phyloP scores from a whole-genome alignment of 2,888 invertebrate genomes.

The Eilema griseolum region DNA sequence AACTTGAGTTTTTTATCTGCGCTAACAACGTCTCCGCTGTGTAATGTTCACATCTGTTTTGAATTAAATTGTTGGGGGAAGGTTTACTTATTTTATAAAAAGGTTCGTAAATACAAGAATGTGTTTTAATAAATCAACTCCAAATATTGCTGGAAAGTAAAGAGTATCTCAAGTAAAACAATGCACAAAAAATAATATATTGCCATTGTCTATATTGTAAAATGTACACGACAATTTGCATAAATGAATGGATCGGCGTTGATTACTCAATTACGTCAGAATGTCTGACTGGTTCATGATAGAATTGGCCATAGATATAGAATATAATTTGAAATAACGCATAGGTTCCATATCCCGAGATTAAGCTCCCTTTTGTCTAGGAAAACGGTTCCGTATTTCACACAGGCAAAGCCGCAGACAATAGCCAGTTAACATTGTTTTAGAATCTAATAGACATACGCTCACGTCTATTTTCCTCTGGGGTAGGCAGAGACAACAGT shows the following conservation, averaged over 20 bases:
- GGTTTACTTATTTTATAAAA: conserved; percentile 18
- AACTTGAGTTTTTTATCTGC: conserved; percentile 30
- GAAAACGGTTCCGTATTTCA: background rate
- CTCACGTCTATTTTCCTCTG: too few species aligned
- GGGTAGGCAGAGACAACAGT: too few species aligned
- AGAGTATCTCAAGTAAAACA: background rate
- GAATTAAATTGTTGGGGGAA: conserved; percentile 17
- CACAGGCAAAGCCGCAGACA: background rate
- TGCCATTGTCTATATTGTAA: too few species aligned
- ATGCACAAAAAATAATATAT: too few species aligned
- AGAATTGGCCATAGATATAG: too few species aligned
- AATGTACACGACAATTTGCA: too few species aligned
- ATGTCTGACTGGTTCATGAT: too few species aligned
- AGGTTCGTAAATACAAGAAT: background rate
- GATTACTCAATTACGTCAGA: too few species aligned
- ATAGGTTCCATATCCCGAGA: too few species aligned
- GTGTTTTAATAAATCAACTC: background rate
- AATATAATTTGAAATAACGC: too few species aligned
- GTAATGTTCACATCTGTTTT: conserved; percentile 24
- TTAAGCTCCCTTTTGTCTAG: too few species aligned
- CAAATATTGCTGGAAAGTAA: background rate
- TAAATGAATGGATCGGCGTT: too few species aligned
- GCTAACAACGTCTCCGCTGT: conserved; percentile 18
- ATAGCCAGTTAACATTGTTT: background rate
- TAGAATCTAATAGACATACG: background rate